Evolutionary conservation across 2,888 invertebrate genomes (phyloP), one percentile per base, ranked within the genome.

Genomic region (Drosophila greeni): DNA sequence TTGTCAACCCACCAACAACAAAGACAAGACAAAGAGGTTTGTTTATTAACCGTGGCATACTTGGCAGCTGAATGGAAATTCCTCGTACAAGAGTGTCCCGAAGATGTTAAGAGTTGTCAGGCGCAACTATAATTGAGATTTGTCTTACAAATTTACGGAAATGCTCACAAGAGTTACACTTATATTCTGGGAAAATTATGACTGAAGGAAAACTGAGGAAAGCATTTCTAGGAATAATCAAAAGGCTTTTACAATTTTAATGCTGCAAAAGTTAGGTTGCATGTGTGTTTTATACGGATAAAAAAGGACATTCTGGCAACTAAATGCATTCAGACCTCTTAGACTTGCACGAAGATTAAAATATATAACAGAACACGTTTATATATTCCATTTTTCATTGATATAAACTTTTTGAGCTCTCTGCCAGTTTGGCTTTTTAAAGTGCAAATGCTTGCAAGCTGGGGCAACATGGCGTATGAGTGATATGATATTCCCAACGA

Each of bases 21-120:
- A n/a, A n/a, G n/a, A 6, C 23, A 34, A 23, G 40, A 51, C 14
- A 36, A 43, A 36, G 34, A 42, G 36, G 55, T 43, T 62, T 66
- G 67, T 36, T 66, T 54, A 62, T 62, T 66, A 62, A 66, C 55
- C 42, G 54, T 42, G 54, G 66, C 23, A 42, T 24, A 42, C 33
- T 47, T 37, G 45, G 18, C 12, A 42, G 23, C 54, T 66, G 40
- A 29, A 66, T 24, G 52, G 40, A 52, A 52, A 34, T 52, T 51
- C 52, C 29, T 29, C 18, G 5, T 47, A 14, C 3, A 14, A 18
- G 18, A 29, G 18, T 18, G 14, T 45, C 12, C 8, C 18, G n/a
- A 5, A 42, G 9, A 42, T 36, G 62, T 23, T 43, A 23, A 16
- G 58, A 29, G 43, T 23, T 62, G 43, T 43, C 34, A 20, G 8